These are phyloP conservation scores for Daptonema setosum DNA, from an alignment of 2,888 invertebrate species.

Conservation along the genomic window DNA sequence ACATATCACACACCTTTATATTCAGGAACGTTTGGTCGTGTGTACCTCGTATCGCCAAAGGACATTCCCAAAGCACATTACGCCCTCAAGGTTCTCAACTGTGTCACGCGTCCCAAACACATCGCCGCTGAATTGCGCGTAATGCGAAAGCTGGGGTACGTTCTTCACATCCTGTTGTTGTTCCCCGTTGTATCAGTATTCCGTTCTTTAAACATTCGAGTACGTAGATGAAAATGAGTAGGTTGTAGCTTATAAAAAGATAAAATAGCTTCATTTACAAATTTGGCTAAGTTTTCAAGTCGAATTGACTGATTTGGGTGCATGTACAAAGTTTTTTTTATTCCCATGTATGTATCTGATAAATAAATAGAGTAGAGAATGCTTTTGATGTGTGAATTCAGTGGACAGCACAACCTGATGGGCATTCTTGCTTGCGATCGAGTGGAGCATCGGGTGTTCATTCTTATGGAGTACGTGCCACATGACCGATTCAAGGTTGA, in stretches of 20 bases:
- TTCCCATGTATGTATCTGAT: no score
- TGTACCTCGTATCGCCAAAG: slow-evolving; percentile 11
- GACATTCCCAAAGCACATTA: slow-evolving; percentile 6
- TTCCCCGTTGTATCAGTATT: neutral
- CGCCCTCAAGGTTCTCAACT: slow-evolving; percentile 12
- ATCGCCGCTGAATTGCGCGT: slow-evolving; percentile 9
- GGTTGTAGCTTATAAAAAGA: no score
- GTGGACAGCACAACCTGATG: slow-evolving; percentile 11
- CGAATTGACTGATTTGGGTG: no score
- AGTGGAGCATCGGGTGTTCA: slow-evolving; percentile 49
- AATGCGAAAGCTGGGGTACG: slow-evolving; percentile 2
- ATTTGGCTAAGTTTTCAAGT: no score
- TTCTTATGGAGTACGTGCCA: slow-evolving; percentile 68
- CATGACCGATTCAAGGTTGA: slow-evolving; percentile 56
- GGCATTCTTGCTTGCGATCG: slow-evolving; percentile 9
- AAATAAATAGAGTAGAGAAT: no score
- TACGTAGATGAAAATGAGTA: no score
- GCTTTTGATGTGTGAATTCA: no score
- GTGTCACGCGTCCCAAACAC: slow-evolving; percentile 9
- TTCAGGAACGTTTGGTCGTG: slow-evolving; percentile 13
- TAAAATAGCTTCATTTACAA: no score
- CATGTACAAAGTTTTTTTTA: no score
- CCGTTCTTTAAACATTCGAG: no score
- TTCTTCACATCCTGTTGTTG: neutral
- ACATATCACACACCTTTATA: no score